Conservation (phyloP, 2,113 vertebrate species). For the Gavialis gangeticus region DNA sequence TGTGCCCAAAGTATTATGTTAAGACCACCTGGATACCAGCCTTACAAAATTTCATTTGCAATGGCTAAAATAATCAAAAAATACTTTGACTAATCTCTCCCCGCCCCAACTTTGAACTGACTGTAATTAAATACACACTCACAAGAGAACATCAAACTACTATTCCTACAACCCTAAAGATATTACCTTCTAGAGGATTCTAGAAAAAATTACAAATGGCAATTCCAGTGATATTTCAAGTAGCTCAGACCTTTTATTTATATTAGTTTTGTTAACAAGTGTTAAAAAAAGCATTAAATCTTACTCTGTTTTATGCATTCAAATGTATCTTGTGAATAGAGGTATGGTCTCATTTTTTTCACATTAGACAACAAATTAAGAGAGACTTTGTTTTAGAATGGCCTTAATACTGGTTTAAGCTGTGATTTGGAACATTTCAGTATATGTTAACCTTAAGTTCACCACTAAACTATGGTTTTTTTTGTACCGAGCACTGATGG, state of each 20-base stretch:
- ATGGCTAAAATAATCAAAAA: neutral
- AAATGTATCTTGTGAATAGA: neutral
- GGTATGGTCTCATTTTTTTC: neutral
- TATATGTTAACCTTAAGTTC: neutral
- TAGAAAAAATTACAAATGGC: neutral
- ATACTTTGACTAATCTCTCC: neutral
- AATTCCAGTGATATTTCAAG: neutral
- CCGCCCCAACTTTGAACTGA: neutral
- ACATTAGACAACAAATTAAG: neutral
- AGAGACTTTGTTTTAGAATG: neutral
- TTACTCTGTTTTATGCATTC: neutral
- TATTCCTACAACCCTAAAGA: neutral
- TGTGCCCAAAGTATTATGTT: neutral
- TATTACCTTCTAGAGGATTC: neutral
- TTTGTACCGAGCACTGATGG: neutral
- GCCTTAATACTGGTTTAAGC: neutral
- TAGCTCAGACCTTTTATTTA: neutral
- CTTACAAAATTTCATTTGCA: neutral
- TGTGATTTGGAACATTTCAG: neutral
- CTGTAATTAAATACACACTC: neutral
- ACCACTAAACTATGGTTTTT: neutral
- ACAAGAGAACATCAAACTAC: neutral
- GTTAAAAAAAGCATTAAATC: neutral
- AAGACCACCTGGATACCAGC: neutral
- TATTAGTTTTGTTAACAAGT: neutral